Conservation (phyloP, 1,140 invertebrate species). For the Maniola jurtina region DNA sequence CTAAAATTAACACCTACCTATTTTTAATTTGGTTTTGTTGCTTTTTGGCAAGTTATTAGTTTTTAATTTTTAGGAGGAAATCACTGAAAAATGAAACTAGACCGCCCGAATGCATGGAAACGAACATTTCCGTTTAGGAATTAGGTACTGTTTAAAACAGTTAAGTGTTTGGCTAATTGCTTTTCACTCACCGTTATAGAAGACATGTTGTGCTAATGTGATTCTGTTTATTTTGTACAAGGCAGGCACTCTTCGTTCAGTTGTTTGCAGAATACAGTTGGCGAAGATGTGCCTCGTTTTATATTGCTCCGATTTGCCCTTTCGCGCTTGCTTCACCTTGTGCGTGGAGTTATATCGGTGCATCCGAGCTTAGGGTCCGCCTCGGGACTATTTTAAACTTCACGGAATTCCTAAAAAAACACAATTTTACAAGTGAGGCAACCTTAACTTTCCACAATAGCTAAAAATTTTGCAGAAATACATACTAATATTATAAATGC, state of each 20-base stretch:
- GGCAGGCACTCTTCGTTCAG: slow-evolving; percentile 49
- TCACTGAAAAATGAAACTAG: too few relatives aligned
- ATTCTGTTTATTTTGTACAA: slow-evolving; percentile 34
- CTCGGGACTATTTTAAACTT: slow-evolving; percentile 47
- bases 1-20: too few relatives aligned
- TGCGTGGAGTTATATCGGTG: slow-evolving; percentile 55
- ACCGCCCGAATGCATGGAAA: too few relatives aligned
- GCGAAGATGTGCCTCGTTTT: slow-evolving; percentile 70
- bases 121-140: too few relatives aligned
- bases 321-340: slow-evolving; percentile 75
- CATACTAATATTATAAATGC: too few relatives aligned
- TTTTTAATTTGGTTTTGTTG: too few relatives aligned
- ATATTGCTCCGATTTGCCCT: slow-evolving; percentile 72
- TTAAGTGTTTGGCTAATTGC: neutral
- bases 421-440: neutral
- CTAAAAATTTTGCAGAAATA: too few relatives aligned
- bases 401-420: slow-evolving; percentile 36
- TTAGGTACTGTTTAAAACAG: neutral
- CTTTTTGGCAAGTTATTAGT: too few relatives aligned
- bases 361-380: slow-evolving; percentile 52
- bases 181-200: slow-evolving; percentile 33
- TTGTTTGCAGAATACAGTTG: slow-evolving; percentile 59
- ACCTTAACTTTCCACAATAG: neutral
- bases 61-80: too few relatives aligned
- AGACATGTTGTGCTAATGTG: slow-evolving; percentile 32